These are phyloP conservation scores for Euglossa dilemma DNA, from an alignment of 1,140 invertebrate genomes.

Conservation along the genomic window DNA sequence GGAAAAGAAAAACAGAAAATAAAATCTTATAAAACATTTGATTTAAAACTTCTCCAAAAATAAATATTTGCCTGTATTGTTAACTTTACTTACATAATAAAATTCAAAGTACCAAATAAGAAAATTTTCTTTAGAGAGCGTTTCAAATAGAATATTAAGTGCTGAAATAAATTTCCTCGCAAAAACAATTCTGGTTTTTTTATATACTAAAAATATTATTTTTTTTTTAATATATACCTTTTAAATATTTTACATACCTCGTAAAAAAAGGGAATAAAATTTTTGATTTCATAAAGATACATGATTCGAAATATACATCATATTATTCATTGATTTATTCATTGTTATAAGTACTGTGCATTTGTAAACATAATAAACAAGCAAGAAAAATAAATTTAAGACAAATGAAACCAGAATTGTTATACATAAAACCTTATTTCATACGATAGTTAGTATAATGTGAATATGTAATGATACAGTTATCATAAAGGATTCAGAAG, in stretches of 20 bases:
- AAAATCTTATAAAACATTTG: neutral
- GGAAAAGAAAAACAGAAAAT: neutral
- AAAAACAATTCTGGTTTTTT: slow-evolving; percentile 48
- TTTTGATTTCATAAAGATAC: neutral
- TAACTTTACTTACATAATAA: slow-evolving; percentile 9
- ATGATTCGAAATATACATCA: neutral
- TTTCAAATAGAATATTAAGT: slow-evolving; percentile 46
- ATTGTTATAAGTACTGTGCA: neutral
- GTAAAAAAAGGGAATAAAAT: neutral
- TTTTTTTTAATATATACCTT: too few relatives aligned
- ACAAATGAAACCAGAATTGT: slow-evolving; percentile 52
- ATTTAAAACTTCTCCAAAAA: neutral
- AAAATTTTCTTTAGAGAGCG: slow-evolving; percentile 57
- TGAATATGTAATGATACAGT: slow-evolving; percentile 46
- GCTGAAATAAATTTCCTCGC: slow-evolving; percentile 48
- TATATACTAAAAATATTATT: slow-evolving; percentile 7
- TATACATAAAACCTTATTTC: slow-evolving; percentile 22
- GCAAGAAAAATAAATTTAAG: slow-evolving; percentile 13
- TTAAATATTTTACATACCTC: too few relatives aligned
- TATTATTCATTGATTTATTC: neutral
- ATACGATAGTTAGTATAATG: slow-evolving; percentile 48
- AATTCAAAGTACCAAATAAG: neutral
- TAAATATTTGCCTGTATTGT: neutral
- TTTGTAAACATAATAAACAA: neutral
- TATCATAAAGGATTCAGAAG: slow-evolving; percentile 33